These are phyloP conservation scores for Pantherophis vulpinus DNA, from an alignment of 2,797 vertebrate species.

Conservation along the genomic window DNA sequence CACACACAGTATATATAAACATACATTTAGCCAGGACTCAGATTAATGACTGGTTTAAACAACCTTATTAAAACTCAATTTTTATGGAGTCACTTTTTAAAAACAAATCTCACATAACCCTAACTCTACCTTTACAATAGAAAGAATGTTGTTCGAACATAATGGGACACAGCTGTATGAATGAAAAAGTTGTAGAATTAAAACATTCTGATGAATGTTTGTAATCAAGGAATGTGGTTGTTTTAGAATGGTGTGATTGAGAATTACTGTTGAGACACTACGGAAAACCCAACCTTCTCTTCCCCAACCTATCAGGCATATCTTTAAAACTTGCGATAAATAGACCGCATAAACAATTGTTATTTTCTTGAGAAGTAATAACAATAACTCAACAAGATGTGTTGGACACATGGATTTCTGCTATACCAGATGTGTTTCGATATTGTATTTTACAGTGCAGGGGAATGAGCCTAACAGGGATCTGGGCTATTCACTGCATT, in stretches of 20 bases:
- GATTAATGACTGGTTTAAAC: conserved; percentile 56
- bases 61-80: conserved; percentile 12
- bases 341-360: background rate
- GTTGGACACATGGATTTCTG: background rate
- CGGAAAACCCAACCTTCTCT: background rate
- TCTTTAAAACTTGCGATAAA: background rate
- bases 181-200: background rate
- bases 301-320: background rate
- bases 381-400: background rate
- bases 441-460: background rate
- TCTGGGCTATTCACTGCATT: background rate
- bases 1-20: background rate
- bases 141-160: background rate
- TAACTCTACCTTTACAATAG: conserved; percentile 32
- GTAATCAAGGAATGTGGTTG: background rate
- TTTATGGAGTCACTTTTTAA: background rate
- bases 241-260: background rate
- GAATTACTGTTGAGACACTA: background rate
- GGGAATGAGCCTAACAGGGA: background rate
- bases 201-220: background rate
- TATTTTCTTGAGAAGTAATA: background rate
- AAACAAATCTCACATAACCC: conserved; percentile 21
- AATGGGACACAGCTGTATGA: background rate
- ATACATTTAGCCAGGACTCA: conserved; percentile 33
- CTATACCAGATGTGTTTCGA: background rate